phyloP scores from a whole-genome alignment of 2,888 invertebrate species.

The Lepidochitona cinerea region DNA sequence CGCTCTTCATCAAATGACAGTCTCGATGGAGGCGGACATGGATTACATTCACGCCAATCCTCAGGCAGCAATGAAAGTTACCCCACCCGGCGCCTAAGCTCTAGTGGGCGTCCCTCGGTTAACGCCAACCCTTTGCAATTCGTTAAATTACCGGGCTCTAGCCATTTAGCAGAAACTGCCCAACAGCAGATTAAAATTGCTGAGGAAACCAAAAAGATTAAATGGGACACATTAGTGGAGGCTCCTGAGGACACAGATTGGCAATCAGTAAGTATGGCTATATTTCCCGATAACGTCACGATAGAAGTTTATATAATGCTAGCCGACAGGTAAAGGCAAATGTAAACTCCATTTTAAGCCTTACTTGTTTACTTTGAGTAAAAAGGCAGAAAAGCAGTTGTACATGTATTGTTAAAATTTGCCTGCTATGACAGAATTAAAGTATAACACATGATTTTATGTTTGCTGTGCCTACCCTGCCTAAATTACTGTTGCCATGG shows the following conservation, averaged over 20 bases:
- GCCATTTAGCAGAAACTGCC: slow-evolving; percentile 57
- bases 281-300: no score
- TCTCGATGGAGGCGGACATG: slow-evolving; percentile 45
- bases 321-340: no score
- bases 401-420: no score
- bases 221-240: slow-evolving; percentile 26
- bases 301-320: no score
- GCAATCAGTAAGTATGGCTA: slow-evolving; percentile 27
- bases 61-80: slow-evolving; percentile 51
- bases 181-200: slow-evolving; percentile 58
- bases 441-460: no score
- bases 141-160: slow-evolving; percentile 52
- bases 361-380: no score
- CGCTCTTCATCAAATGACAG: slow-evolving; percentile 61
- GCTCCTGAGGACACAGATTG: slow-evolving; percentile 21
- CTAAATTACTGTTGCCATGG: no score
- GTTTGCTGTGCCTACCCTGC: no score
- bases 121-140: slow-evolving; percentile 65
- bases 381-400: no score
- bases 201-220: slow-evolving; percentile 52
- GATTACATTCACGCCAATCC: slow-evolving; percentile 57
- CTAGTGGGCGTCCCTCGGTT: slow-evolving; percentile 3
- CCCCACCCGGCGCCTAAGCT: slow-evolving; percentile 18
- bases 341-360: no score
- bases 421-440: no score